Conservation (phyloP, 2,113 vertebrate species). For the Origma solitaria region DNA sequence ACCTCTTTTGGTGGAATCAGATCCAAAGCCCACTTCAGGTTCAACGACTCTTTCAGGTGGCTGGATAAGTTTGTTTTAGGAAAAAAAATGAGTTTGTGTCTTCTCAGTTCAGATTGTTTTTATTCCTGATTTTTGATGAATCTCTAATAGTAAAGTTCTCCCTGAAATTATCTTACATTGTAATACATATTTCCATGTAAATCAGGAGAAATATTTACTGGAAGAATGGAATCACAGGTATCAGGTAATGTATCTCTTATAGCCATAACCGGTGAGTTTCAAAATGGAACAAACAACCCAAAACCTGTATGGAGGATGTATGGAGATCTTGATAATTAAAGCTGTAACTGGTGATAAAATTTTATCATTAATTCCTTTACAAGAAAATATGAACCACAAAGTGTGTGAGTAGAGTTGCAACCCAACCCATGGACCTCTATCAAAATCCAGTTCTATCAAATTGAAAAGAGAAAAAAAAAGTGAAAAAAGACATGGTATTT, state of each 20-base stretch:
- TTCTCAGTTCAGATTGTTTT: neutral
- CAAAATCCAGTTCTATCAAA: neutral
- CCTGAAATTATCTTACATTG: constrained; percentile 48
- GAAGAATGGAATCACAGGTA: neutral
- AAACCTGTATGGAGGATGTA: neutral
- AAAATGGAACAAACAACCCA: neutral
- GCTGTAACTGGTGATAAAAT: neutral
- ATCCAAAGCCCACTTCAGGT: neutral
- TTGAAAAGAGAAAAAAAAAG: neutral
- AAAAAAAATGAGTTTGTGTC: neutral
- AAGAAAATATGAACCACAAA: neutral
- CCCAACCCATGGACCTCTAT: neutral
- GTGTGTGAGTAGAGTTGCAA: neutral
- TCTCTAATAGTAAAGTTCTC: neutral
- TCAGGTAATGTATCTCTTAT: neutral
- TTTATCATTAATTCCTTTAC: neutral
- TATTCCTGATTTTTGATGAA: neutral
- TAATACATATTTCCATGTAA: constrained; percentile 41
- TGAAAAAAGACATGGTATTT: neutral
- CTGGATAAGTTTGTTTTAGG: neutral
- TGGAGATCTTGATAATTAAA: neutral
- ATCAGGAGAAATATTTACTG: constrained; percentile 42
- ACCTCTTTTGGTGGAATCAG: neutral
- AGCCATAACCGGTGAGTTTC: neutral
- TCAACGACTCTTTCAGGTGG: neutral